Evolutionary conservation across 2,797 vertebrate genomes (phyloP), one percentile per base, ranked within the genome.

Genomic region (Myoxocephalus aenaeus): DNA sequence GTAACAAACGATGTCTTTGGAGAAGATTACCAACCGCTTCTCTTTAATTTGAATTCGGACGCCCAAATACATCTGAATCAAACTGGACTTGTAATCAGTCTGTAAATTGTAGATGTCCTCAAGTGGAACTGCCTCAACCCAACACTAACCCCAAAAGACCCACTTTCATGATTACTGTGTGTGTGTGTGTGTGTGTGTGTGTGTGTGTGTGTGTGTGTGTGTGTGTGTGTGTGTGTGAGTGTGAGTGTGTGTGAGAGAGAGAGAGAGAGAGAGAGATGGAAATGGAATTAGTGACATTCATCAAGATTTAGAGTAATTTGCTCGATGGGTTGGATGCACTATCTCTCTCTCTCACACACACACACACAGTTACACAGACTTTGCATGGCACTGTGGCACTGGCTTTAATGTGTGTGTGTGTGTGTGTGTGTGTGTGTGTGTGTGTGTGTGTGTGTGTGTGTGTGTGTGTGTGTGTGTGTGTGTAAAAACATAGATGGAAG

Each of bases 231-330:
- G 48, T 50, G 48, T n/a, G 48, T 46, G 65, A n/a, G 40, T 20
- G 46, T 50, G 46, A n/a, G 48, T 50, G 48, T n/a, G 48, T 46
- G 65, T 17, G 40, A 2, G 32, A 46, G 65, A n/a, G 40, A 2
- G 38, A 46, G 20, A 22, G 59, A 25, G 70, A 27, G 20, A 34
- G 3, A 5, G n/a, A 8, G 57, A 65, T 66, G 48, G 29, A 77
- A 74, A 83, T 79, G 59, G 64, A 82, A 78, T 84, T 79, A 89
- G 75, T 11, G 54, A 72, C 68, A 75, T 71, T 72, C 57, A 71
- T 85, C 62, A 83, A 77, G 74, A 90, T 75, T 73, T 74, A 81
- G 64, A 82, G 79, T 69, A 64, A 71, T 83, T 82, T 80, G 40
- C 51, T 66, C 25, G 42, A 70, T 44, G 40, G 11, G 42, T 32